Evolutionary conservation across 2,888 invertebrate genomes (phyloP), one percentile per base, ranked within the genome.

Genomic region (Blera fallax): DNA sequence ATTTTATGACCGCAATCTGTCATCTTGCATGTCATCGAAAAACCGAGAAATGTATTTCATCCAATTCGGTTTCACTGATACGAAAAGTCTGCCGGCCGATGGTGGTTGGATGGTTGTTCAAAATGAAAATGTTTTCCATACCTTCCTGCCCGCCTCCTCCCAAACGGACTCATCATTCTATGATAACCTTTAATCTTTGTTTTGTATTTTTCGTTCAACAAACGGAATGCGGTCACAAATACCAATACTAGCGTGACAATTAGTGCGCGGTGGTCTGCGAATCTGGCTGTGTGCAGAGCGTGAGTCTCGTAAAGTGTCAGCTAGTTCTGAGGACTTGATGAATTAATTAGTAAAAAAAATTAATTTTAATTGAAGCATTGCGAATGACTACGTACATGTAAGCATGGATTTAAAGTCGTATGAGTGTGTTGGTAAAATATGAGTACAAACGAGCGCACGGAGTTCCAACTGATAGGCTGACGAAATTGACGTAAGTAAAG

Each of bases 101-200:
- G 18, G 27, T 48, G 43, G 27, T 48, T 48, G n/a, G n/a, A n/a
- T n/a, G n/a, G 67, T 48, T 65, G 50, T n/a, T n/a, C n/a, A 32
- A 60, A 65, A 65, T 52, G 21, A 50, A 27, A 54, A 27, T 52
- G 67, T 24, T 40, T 34, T 34, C 18, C 45, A 54, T 24, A 29
- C 40, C 14, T 48, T 32, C 43, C 11, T n/a, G 32, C 18, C n/a
- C 48, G 0, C 6, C 8, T 14, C 3, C 56, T 18, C 10, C 32
- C 16, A 14, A 3, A 1, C 3, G 7, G 21, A 14, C 45, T 62
- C 45, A 24, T 62, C 32, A 32, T 37, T 16, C 29, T 24, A 32
- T 70, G 84, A 84, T 84, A 84, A 84, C 84, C 84, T 84, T 84
- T 85, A 81, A 77, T 67, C 80, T 67, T 58, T 72, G 70, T 54